phyloP scores from a whole-genome alignment of 2,797 vertebrate species.

The Rhinatrema bivittatum region DNA sequence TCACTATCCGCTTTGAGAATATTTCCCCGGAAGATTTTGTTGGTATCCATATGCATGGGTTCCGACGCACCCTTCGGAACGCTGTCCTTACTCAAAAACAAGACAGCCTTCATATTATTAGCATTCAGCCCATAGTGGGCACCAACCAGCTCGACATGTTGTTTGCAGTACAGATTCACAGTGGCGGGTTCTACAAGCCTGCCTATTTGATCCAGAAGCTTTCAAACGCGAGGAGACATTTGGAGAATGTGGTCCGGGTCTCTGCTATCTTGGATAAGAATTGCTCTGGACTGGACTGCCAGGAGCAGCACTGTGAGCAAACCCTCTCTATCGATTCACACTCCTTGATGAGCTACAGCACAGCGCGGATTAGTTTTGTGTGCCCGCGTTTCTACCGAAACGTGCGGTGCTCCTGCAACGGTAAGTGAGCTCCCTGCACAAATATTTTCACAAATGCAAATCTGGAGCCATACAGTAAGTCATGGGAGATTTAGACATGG shows the following conservation, averaged over 20 bases:
- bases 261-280: constrained; percentile 92
- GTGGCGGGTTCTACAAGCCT: constrained; percentile 79
- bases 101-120: constrained; percentile 82
- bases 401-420: constrained; percentile 83
- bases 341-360: constrained; percentile 86
- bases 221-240: constrained; percentile 72
- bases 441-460: too few relatives aligned
- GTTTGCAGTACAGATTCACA: constrained; percentile 74
- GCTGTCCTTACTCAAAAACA: constrained; percentile 75
- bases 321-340: constrained; percentile 84
- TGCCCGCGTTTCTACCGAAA: constrained; percentile 85
- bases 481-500: too few relatives aligned
- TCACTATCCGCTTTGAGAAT: constrained; percentile 88
- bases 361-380: constrained; percentile 84
- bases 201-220: constrained; percentile 94
- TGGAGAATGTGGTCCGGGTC: constrained; percentile 84
- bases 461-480: too few relatives aligned
- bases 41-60: constrained; percentile 72
- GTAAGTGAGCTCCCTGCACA: constrained; percentile 48
- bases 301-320: constrained; percentile 87
- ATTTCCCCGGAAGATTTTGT: constrained; percentile 86
- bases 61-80: constrained; percentile 70
- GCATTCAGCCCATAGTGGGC: constrained; percentile 83
- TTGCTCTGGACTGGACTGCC: constrained; percentile 90
- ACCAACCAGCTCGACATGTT: constrained; percentile 88